Conservation (phyloP, 2,888 invertebrate genomes). For the Pammene aurita region DNA sequence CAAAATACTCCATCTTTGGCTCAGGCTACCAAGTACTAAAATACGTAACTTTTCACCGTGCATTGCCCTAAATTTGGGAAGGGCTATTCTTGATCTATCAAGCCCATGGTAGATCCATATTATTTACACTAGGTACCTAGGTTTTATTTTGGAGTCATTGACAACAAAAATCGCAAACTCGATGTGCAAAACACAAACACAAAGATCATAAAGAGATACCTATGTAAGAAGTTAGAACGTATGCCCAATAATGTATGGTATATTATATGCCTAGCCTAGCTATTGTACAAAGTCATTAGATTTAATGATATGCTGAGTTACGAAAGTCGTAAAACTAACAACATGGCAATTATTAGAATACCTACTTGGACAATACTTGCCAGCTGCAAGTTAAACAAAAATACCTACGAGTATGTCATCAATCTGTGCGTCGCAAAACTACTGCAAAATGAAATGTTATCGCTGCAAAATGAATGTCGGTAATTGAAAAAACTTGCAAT, state of each 20-base stretch:
- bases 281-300: conserved; percentile 3
- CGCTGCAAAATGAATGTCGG: neutral
- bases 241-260: neutral
- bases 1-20: too few relatives aligned
- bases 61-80: too few relatives aligned
- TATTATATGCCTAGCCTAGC: neutral
- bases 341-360: conserved; percentile 31
- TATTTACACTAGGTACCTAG: too few relatives aligned
- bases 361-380: conserved; percentile 25
- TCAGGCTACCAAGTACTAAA: too few relatives aligned
- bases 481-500: conserved; percentile 30
- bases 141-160: neutral
- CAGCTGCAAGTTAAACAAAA: conserved; percentile 17
- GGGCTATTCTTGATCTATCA: too few relatives aligned
- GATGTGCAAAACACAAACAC: neutral
- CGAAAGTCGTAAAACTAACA: conserved; percentile 40
- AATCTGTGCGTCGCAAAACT: conserved; percentile 24
- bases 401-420: conserved; percentile 9
- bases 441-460: too few relatives aligned
- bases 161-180: neutral
- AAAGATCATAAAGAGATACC: too few relatives aligned
- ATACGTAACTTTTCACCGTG: too few relatives aligned
- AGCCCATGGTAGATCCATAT: too few relatives aligned
- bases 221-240: neutral
- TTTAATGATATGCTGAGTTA: conserved; percentile 22